Evolutionary conservation across 2,113 vertebrate species (phyloP).

Genomic region (Motacilla alba): DNA sequence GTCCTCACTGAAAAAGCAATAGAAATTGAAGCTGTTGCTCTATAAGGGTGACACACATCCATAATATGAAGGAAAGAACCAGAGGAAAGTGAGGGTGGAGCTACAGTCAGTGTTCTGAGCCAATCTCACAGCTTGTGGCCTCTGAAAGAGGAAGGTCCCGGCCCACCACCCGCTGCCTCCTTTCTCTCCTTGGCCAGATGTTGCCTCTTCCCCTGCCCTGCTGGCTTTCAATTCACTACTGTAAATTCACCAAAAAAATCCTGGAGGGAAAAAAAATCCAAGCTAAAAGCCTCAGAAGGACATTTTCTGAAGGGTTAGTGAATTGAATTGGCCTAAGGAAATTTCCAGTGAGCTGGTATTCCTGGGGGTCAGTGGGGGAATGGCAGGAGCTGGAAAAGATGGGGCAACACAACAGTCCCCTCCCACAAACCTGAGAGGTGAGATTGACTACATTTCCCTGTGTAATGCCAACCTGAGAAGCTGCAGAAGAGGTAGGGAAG

Average conservation of each 20-base stretch:
- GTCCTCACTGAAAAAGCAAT: background rate
- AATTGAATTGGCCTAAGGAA: background rate
- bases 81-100: background rate
- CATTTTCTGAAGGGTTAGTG: background rate
- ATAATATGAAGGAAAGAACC: background rate
- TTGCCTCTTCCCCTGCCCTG: background rate
- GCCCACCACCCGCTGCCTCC: accelerated
- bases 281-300: background rate
- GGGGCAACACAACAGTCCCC: accelerated
- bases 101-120: background rate
- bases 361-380: background rate
- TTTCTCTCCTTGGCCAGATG: background rate
- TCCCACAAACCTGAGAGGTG: background rate
- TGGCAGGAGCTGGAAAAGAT: background rate
- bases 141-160: background rate
- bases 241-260: background rate
- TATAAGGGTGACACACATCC: background rate
- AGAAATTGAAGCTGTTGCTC: background rate
- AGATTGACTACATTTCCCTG: background rate
- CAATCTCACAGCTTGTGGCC: background rate
- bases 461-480: background rate
- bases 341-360: background rate
- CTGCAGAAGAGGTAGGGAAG: background rate
- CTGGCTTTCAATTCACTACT: background rate
- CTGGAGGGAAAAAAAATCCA: background rate